Evolutionary conservation across 1,140 invertebrate genomes (phyloP), one percentile per base, ranked within the genome.

Genomic region (Atta cephalotes): DNA sequence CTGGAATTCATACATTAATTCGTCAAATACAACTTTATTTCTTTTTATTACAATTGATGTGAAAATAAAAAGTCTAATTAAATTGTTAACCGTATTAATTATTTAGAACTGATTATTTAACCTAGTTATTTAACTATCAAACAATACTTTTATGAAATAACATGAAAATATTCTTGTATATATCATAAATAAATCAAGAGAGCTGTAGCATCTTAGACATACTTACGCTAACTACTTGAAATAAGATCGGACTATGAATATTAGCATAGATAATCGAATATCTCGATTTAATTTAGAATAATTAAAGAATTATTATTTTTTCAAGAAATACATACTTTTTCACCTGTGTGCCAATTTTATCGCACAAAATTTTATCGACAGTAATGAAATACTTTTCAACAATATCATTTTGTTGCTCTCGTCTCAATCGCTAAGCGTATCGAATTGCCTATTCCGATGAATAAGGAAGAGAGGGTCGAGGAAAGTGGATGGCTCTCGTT

Each of bases 401-500:
- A 31, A 35, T 31, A 3, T 45, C 7, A 16, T 35, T 63, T 31
- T 5, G 0, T 65, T 28, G 16, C 70, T 51, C 14, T 49, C 53
- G n/a, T 28, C 66, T 87, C 45, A 53, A 90, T 90, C 49, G 72
- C 12, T 16, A 12, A 56, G 89, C 70, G 85, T 89, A 94, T 92
- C 88, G 88, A 85, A 92, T 92, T 88, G 88, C 81, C 58, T 91
- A 72, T 90, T 93, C 90, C 87, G 86, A 82, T 76, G 88, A 63
- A 87, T 84, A 88, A 88, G 68, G 28, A 56, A 39, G 16, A 56
- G 86, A 88, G 80, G 72, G 85, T 79, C 31, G 63, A 62, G 74
- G 86, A 71, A 91, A 93, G 91, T 92, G 80, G 91, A 92, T 91
- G 88, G 91, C 87, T 93, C 85, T 71, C 86, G 84, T 92, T 91